Evolutionary conservation across 2,888 invertebrate genomes (phyloP), one percentile per base, ranked within the genome.

Genomic region (Eilema sororculum): DNA sequence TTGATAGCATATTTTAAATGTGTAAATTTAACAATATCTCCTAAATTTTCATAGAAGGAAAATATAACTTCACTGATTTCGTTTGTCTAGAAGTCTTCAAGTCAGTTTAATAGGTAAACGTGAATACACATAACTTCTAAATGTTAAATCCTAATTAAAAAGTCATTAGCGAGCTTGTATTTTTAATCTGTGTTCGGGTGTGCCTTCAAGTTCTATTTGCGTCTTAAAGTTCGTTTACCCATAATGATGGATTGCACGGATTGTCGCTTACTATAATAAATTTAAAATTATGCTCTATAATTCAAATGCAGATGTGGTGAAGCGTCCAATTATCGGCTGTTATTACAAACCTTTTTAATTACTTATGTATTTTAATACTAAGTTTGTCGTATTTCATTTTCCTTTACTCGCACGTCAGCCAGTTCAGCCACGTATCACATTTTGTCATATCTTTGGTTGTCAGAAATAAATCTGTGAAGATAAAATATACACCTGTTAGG

Each of bases 121-220:
- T n/a, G n/a, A n/a, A n/a, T 57, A 62, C 37, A 66, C 65, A 60
- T 57, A 71, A 72, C 68, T 63, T 73, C 66, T 77, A 70, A 77
- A 74, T 33, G 61, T 68, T 75, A 83, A 81, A 83, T 80, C 77
- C 79, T 76, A 78, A 81, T 83, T 83, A 73, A 74, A 78, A 72
- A 71, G 41, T 78, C 76, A 81, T 81, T 83, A 80, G 71, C 41
- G 65, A 33, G 28, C 67, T 65, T 77, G 71, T 82, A 79, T 78
- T 78, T 76, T 74, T 80, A 76, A 80, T 82, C 65, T 69, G 69
- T 67, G 62, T 75, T 76, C 74, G 65, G 58, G 72, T 72, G 71
- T 74, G 68, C 72, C 80, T 82, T 75, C 70, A 77, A 74, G 73
- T 78, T 80, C 75, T 81, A 83, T 80, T 80, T 77, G 69, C 13